Evolutionary conservation across 2,797 vertebrate genomes (phyloP), one percentile per base, ranked within the genome.

Genomic region (Falco peregrinus): DNA sequence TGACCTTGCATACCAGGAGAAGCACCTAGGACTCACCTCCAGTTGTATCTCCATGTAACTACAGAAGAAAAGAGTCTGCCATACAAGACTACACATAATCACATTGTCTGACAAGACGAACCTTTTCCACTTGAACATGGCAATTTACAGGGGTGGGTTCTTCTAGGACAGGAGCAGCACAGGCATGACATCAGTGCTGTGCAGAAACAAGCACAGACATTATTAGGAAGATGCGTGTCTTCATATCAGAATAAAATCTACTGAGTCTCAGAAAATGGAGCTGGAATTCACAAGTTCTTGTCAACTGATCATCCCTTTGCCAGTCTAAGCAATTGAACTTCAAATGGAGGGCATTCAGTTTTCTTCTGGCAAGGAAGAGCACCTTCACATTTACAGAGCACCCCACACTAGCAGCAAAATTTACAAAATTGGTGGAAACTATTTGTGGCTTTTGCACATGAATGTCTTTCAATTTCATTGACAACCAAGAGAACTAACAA

Each of bases 1-100:
- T 96, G 93, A 97, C 97, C 96, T 97, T 94, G 39, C 75, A 81
- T 87, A 91, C 41, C 73, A 39, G 79, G 71, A 82, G 89, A 81
- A 93, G 75, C 45, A 56, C 91, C 37, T 89, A 84, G 71, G 89
- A 81, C 56, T 94, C 15, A 65, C 60, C 48, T 93, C 61, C 47
- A 16, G 37, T 56, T 77, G 51, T 43, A 43, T 77, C 65, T 83
- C 74, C 69, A 7, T 65, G 51, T 56, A 85, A 63, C 69, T 63
- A 50, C 48, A 60, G 68, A 68, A 84, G 78, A 90, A 61, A 69
- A 71, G n/a, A 33, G 8, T 90, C 28, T 87, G n/a, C 73, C 41
- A 22, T 84, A 84, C 59, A 74, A 92, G n/a, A 51, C 50, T 68
- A 39, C 39, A 26, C 19, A 31, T 31, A 79, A 79, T 63, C 63